These are phyloP conservation scores for Harpagoxenus sublaevis DNA, from an alignment of 2,888 invertebrate species.

Conservation along the genomic window DNA sequence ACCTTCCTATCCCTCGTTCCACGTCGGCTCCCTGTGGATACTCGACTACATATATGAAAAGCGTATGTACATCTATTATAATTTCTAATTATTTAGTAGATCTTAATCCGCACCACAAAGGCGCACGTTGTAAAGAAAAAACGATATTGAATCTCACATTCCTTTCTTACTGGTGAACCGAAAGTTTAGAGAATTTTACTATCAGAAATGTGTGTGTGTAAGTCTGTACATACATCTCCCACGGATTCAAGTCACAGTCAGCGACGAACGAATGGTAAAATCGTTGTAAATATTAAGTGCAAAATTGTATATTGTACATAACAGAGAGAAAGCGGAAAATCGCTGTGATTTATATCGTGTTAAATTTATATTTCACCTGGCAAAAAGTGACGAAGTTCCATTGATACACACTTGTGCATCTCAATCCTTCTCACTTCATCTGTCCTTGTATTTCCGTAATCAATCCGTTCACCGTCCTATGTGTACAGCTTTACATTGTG, in stretches of 20 bases:
- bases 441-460: slow-evolving; percentile 5
- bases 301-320: slow-evolving; percentile 33
- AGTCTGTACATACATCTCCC: slow-evolving; percentile 3
- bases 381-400: neutral
- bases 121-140: slow-evolving; percentile 18
- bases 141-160: neutral
- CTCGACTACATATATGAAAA: neutral
- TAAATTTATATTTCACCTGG: neutral
- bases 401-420: slow-evolving; percentile 5
- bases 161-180: neutral
- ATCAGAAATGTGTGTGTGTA: neutral
- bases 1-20: neutral
- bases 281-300: slow-evolving; percentile 29
- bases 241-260: neutral
- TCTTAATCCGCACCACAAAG: slow-evolving; percentile 15
- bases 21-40: slow-evolving; percentile 1
- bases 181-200: slow-evolving; percentile 28
- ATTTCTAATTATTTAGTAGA: slow-evolving; percentile 13
- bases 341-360: neutral
- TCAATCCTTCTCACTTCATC: neutral
- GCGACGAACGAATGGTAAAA: neutral
- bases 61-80: slow-evolving; percentile 44
- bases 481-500: slow-evolving; percentile 70
- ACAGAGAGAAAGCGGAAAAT: neutral
- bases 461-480: slow-evolving; percentile 54